Conservation (phyloP, 1,140 invertebrate genomes). For the Drosophila punjabiensis region DNA sequence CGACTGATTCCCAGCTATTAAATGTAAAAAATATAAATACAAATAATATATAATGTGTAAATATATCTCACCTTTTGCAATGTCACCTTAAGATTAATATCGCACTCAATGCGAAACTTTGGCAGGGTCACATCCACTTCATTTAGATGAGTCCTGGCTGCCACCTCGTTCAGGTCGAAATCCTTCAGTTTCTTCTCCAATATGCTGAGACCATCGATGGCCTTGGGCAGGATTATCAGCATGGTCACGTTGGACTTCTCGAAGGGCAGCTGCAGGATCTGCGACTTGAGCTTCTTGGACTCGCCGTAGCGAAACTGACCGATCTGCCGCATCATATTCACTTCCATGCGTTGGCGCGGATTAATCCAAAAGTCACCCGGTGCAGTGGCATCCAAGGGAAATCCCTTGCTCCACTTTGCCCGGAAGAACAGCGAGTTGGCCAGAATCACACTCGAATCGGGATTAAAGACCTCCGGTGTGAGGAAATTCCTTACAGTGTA, state of each 20-base stretch:
- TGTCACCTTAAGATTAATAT: slow-evolving; percentile 86
- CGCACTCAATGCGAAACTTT: slow-evolving; percentile 87
- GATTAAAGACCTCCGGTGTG: slow-evolving; percentile 69
- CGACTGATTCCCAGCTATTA: slow-evolving; percentile 87
- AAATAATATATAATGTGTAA: not conserved
- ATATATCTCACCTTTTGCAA: slow-evolving; percentile 85
- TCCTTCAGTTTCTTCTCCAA: slow-evolving; percentile 61
- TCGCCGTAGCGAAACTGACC: slow-evolving; percentile 85
- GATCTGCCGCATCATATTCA: slow-evolving; percentile 74
- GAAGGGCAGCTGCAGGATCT: slow-evolving; percentile 87
- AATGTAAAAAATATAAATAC: slow-evolving; percentile 33
- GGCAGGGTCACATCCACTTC: slow-evolving; percentile 87
- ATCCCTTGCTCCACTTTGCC: slow-evolving; percentile 87
- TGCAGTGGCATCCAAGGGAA: slow-evolving; percentile 85
- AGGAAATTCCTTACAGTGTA: slow-evolving; percentile 88
- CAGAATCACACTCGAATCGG: slow-evolving; percentile 86
- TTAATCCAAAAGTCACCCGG: slow-evolving; percentile 65
- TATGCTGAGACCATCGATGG: slow-evolving; percentile 86
- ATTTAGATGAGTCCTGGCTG: slow-evolving; percentile 44
- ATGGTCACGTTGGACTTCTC: slow-evolving; percentile 86
- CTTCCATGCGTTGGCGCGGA: slow-evolving; percentile 46
- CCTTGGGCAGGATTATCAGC: slow-evolving; percentile 88
- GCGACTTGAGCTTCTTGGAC: slow-evolving; percentile 84
- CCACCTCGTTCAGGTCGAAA: slow-evolving; percentile 73
- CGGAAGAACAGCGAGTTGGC: slow-evolving; percentile 90